phyloP scores from a whole-genome alignment of 2,113 vertebrate species.

The Meriones unguiculatus region DNA sequence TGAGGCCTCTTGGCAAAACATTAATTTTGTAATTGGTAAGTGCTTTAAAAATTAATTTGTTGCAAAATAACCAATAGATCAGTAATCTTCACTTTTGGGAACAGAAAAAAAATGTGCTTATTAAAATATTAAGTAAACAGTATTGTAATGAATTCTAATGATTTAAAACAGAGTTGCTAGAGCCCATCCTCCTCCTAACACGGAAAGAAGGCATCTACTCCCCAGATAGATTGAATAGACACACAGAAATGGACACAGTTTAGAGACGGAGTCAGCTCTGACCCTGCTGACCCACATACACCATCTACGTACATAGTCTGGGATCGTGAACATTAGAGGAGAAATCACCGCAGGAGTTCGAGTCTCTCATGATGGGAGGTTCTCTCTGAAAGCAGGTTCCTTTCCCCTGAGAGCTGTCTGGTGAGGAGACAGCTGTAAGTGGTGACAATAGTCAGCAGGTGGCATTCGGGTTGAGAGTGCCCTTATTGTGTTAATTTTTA shows the following conservation, averaged over 20 bases:
- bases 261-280: not conserved
- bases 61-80: conserved; percentile 13
- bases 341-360: not conserved
- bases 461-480: not conserved
- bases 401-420: not conserved
- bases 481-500: not conserved
- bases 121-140: conserved; percentile 35
- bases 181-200: rapidly evolving
- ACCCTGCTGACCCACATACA: not conserved
- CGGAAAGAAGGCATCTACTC: not conserved
- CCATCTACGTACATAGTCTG: not conserved
- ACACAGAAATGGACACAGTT: not conserved
- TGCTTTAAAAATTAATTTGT: conserved; percentile 17
- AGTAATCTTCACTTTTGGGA: conserved; percentile 49
- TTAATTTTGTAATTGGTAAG: conserved; percentile 23
- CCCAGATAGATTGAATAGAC: not conserved
- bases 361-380: not conserved
- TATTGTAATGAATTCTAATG: not conserved
- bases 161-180: not conserved
- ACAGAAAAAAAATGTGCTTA: conserved; percentile 3
- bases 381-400: not conserved
- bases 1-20: conserved; percentile 54
- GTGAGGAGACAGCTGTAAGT: not conserved
- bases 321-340: not conserved
- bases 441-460: not conserved